phyloP scores from a whole-genome alignment of 1,140 invertebrate genomes.

The Steinernema feltiae region DNA sequence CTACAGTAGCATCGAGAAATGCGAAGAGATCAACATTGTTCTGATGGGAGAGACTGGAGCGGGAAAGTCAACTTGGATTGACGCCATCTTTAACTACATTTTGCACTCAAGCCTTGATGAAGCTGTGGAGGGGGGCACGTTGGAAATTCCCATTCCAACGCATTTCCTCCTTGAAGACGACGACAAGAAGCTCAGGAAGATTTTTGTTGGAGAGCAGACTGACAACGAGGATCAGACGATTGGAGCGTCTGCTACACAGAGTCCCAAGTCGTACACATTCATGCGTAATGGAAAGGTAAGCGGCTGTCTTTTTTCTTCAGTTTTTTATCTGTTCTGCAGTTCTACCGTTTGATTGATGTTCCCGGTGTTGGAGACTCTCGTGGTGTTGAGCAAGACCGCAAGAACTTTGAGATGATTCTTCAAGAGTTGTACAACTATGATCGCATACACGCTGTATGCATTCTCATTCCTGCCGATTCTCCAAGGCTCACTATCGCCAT shows the following conservation, averaged over 20 bases:
- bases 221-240: neutral
- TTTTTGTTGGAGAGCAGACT: too few species aligned
- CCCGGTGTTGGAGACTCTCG: constrained; percentile 41
- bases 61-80: neutral
- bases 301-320: too few species aligned
- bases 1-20: neutral
- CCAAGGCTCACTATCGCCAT: constrained; percentile 35
- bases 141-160: neutral
- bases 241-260: constrained; percentile 27
- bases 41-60: neutral
- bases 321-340: too few species aligned
- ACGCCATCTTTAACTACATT: constrained; percentile 4
- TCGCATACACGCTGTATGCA: constrained; percentile 42
- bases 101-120: neutral
- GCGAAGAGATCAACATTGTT: neutral
- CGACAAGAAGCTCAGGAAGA: neutral
- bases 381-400: constrained; percentile 35
- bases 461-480: constrained; percentile 48
- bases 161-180: neutral
- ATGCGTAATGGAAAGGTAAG: neutral
- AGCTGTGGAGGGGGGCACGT: neutral
- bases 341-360: constrained; percentile 37
- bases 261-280: constrained; percentile 20
- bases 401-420: constrained; percentile 37
- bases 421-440: constrained; percentile 19